These are phyloP conservation scores for Cheracebus regulus DNA, from an alignment of 2,797 vertebrate species.

Conservation along the genomic window DNA sequence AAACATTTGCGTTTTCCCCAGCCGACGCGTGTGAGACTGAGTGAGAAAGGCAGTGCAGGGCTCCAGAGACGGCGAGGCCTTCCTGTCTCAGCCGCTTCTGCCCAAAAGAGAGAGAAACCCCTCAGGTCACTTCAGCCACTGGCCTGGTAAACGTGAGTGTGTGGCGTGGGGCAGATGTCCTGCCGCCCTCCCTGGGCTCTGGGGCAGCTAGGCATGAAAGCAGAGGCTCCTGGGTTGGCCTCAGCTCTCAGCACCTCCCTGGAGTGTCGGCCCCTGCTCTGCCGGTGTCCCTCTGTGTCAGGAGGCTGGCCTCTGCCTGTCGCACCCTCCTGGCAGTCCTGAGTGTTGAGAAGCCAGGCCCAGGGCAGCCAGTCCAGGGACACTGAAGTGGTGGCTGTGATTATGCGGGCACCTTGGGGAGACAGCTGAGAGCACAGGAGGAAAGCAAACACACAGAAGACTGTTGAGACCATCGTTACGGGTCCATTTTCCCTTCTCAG, in stretches of 20 bases:
- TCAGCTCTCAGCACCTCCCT: background rate
- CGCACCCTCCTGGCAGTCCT: background rate
- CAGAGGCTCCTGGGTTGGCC: background rate
- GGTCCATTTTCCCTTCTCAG: background rate
- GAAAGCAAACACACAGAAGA: background rate
- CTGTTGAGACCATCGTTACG: no score
- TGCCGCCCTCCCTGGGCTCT: no score
- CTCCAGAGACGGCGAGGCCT: background rate
- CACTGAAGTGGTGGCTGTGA: background rate
- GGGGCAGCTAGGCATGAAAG: background rate
- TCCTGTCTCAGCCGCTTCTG: background rate
- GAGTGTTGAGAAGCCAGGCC: background rate
- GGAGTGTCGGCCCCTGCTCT: background rate
- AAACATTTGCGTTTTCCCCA: background rate
- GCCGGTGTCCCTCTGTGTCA: background rate
- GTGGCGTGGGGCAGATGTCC: no score
- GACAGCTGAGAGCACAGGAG: background rate
- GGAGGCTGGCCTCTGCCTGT: no score
- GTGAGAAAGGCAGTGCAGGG: background rate
- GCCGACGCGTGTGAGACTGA: accelerated
- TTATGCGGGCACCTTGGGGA: background rate
- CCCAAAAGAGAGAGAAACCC: background rate
- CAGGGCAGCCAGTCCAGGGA: background rate
- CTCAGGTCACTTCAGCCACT: background rate
- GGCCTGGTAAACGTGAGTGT: background rate